phyloP scores from a whole-genome alignment of 2,113 vertebrate species.

The Ginglymostoma cirratum region DNA sequence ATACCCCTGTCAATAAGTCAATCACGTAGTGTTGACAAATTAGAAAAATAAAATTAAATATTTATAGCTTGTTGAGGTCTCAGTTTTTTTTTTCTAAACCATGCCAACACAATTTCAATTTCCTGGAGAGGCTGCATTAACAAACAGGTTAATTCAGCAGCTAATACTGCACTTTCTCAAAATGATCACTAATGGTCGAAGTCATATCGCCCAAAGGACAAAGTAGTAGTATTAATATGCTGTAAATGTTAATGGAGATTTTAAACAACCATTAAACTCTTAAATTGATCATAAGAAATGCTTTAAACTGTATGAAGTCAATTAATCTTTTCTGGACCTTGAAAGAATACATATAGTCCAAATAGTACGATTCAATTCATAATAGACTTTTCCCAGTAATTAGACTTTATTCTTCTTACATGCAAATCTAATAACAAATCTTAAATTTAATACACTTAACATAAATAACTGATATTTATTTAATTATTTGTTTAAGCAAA shows the following conservation, averaged over 20 bases:
- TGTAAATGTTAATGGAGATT: constrained; percentile 51
- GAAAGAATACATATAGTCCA: constrained; percentile 33
- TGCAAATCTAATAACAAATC: constrained; percentile 27
- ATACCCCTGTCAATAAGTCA: constrained; percentile 33
- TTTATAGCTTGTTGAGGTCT: constrained; percentile 45
- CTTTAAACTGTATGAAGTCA: constrained; percentile 50
- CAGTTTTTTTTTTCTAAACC: constrained; percentile 23
- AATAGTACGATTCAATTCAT: background rate
- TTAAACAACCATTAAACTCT: constrained; percentile 47
- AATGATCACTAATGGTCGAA: constrained; percentile 51
- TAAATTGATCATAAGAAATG: constrained; percentile 53
- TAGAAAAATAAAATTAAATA: constrained; percentile 45
- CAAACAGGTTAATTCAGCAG: constrained; percentile 25
- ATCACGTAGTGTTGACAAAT: constrained; percentile 41
- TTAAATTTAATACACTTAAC: constrained; percentile 16
- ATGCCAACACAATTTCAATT: constrained; percentile 49
- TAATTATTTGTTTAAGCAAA: background rate
- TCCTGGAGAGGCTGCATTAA: constrained; percentile 48
- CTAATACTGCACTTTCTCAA: constrained; percentile 4
- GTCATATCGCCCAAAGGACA: constrained; percentile 46
- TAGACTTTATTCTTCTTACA: constrained; percentile 18
- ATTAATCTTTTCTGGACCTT: constrained; percentile 47
- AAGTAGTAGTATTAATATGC: constrained; percentile 48
- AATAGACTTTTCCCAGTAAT: constrained; percentile 33
- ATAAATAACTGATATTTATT: too few relatives aligned